Evolutionary conservation across 2,888 invertebrate genomes (phyloP).

Genomic region (Sarcophaga carnaria): DNA sequence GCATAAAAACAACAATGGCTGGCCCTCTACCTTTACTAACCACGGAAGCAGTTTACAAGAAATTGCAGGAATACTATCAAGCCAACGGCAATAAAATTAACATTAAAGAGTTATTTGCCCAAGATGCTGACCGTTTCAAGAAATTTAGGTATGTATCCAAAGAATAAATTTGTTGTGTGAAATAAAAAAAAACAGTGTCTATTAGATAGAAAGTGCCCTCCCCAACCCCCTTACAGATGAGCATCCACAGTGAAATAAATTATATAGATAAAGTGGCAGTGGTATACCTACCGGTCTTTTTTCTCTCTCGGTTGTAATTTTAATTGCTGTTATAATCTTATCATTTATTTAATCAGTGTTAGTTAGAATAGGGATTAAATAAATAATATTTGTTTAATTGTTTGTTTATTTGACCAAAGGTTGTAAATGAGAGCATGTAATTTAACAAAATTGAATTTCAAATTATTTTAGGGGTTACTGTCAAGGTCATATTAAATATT

Average conservation of each 20-base stretch:
- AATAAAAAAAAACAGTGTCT: slow-evolving; percentile 4
- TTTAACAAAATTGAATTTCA: slow-evolving; percentile 6
- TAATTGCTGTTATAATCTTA: not conserved
- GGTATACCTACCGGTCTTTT: slow-evolving; percentile 40
- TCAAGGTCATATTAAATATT: slow-evolving; percentile 61
- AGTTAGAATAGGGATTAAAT: slow-evolving; percentile 12
- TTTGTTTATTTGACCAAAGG: not conserved
- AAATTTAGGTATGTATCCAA: slow-evolving; percentile 89
- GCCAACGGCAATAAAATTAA: slow-evolving; percentile 88
- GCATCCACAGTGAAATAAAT: not conserved
- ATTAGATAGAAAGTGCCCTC: not conserved
- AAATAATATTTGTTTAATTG: slow-evolving; percentile 17
- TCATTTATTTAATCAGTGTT: slow-evolving; percentile 4
- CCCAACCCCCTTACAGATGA: not conserved
- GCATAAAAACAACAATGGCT: slow-evolving; percentile 66
- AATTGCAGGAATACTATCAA: slow-evolving; percentile 89
- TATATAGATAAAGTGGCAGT: no score
- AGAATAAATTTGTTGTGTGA: not conserved
- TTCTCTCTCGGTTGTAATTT: not conserved
- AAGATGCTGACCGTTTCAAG: slow-evolving; percentile 91
- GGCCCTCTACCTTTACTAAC: slow-evolving; percentile 83
- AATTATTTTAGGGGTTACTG: slow-evolving; percentile 57
- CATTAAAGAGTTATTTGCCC: slow-evolving; percentile 91
- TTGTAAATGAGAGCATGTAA: slow-evolving; percentile 2
- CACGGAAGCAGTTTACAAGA: slow-evolving; percentile 88